Percentiles rank a stretch among this genome's conserved stretches.
These are phyloP conservation scores for Spatula clypeata DNA, from an alignment of 2,797 vertebrate species.

Conservation along the genomic window DNA sequence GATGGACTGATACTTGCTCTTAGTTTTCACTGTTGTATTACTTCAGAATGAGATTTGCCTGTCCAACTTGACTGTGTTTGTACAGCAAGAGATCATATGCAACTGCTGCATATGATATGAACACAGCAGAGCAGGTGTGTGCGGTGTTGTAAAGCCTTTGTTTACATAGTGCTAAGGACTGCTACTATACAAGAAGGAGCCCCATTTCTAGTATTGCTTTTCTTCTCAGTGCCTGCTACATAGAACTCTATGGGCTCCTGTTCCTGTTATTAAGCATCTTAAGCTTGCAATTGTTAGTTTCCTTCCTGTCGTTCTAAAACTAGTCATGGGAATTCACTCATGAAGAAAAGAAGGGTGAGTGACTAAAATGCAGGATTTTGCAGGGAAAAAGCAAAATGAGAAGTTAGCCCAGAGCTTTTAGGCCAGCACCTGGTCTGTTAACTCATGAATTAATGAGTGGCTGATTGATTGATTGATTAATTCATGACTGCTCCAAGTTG, in stretches of 20 bases:
- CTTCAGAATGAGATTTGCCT: neutral
- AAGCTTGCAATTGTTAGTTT: neutral
- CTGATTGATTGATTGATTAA: too few relatives aligned
- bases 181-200: neutral
- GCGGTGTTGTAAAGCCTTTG: neutral
- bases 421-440: neutral
- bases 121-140: neutral
- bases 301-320: neutral
- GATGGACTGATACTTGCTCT: neutral
- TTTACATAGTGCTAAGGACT: neutral
- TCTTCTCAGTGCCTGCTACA: neutral
- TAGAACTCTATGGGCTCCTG: neutral
- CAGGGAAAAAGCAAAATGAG: neutral
- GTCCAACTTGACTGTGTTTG: neutral
- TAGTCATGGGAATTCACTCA: accelerated
- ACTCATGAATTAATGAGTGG: neutral
- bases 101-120: neutral
- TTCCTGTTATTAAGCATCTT: neutral
- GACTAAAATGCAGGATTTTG: neutral
- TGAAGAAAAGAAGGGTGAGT: neutral
- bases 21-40: neutral
- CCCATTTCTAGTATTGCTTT: neutral
- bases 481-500: neutral
- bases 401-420: neutral
- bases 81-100: neutral